These are phyloP conservation scores for Lepidotrigona ventralis DNA, from an alignment of 1,140 invertebrate species.

Conservation along the genomic window DNA sequence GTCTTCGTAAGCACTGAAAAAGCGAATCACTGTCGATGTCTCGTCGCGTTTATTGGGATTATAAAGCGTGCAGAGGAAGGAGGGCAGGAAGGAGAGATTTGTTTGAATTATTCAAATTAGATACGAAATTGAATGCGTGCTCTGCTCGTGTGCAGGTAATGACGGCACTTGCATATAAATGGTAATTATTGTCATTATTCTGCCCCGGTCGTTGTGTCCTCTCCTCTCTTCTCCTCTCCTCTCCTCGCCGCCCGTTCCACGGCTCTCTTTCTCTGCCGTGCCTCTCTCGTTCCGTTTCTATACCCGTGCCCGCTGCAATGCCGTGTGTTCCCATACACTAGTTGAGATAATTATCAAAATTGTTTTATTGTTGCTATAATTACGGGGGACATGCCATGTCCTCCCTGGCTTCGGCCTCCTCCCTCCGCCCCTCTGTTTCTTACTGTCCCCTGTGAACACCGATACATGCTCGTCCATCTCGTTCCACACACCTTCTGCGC, in stretches of 20 bases:
- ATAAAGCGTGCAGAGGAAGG: slow-evolving; percentile 78
- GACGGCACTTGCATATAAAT: slow-evolving; percentile 81
- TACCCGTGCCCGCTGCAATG: slow-evolving; percentile 70
- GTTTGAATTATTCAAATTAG: slow-evolving; percentile 81
- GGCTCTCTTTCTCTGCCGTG: slow-evolving; percentile 24
- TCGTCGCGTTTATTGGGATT: slow-evolving; percentile 77
- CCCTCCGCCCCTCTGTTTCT: neutral
- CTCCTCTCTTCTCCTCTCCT: slow-evolving; percentile 40
- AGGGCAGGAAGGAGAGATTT: slow-evolving; percentile 80
- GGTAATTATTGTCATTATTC: slow-evolving; percentile 81
- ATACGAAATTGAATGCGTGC: slow-evolving; percentile 80
- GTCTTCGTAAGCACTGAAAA: slow-evolving; percentile 53
- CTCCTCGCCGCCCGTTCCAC: neutral
- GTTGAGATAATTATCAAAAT: slow-evolving; percentile 80
- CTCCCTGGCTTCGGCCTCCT: slow-evolving; percentile 21
- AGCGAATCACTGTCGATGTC: slow-evolving; percentile 66
- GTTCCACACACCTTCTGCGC: slow-evolving; percentile 11
- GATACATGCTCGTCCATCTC: slow-evolving; percentile 42
- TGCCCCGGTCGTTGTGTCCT: slow-evolving; percentile 74
- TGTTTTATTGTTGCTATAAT: slow-evolving; percentile 81
- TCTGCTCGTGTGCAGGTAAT: slow-evolving; percentile 80
- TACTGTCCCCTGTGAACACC: slow-evolving; percentile 13
- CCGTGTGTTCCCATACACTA: slow-evolving; percentile 80
- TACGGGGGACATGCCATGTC: slow-evolving; percentile 76
- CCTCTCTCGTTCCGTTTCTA: slow-evolving; percentile 53